Evolutionary conservation across 2,888 invertebrate genomes (phyloP), one percentile per base, ranked within the genome.

Genomic region (Pachymerium ferrugineum): DNA sequence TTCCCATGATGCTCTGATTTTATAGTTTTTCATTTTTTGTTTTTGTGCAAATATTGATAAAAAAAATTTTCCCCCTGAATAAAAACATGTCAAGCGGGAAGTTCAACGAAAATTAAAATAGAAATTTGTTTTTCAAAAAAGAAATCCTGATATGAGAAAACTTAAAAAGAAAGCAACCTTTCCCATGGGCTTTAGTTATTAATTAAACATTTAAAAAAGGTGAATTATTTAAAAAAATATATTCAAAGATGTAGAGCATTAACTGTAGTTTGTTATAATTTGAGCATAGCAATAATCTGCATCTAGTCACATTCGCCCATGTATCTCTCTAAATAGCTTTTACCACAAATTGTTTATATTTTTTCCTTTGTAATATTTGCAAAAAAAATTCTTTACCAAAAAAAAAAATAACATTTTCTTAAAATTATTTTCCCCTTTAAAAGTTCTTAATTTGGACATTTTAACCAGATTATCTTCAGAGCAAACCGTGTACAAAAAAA

Each of bases 401-500:
- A 42, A 42, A 42, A 42, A n/a, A 19, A 22, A 54, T 19, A 54
- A 12, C 16, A 54, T 22, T 54, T 1, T 54, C 19, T 0, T 12
- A 5, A 54, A 19, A 1, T 54, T 54, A 22, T 22, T 54, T 54
- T 54, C 16, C 10, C 47, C 47, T 3, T 54, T 54, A 22, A 54
- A 54, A 54, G 3, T 54, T 19, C 19, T 54, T 54, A 3, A 22
- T 54, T 54, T 54, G 10, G 47, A 54, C 19, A 54, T 54, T 54
- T 54, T 22, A 54, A 54, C 0, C 16, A 54, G 22, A 54, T 22
- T 54, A 22, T 54, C 19, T 54, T 54, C 47, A 54, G 47, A 54
- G 47, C 47, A 54, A 54, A 54, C 47, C 47, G 47, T 54, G 47
- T 54, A 54, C 47, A 54, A 54, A 54, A 54, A 54, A 54, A 54